These are phyloP conservation scores for Drosophila carrolli DNA, from an alignment of 1,140 invertebrate genomes.

Conservation along the genomic window DNA sequence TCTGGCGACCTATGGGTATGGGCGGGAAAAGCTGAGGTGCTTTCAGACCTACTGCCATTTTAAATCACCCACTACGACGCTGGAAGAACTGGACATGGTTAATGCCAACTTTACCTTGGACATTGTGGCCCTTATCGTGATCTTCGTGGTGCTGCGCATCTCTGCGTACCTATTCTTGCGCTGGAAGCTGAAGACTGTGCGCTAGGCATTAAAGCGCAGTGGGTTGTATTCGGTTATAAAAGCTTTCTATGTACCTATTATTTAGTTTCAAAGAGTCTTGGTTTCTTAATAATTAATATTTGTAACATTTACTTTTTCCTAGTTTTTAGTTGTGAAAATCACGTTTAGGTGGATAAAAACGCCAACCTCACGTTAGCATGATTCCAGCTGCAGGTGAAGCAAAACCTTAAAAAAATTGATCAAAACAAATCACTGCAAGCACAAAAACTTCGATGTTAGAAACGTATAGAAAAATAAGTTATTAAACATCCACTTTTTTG, in stretches of 20 bases:
- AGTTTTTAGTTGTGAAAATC: conserved; percentile 33
- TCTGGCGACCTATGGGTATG: conserved; percentile 96
- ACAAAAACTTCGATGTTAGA: conserved; percentile 33
- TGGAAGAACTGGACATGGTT: conserved; percentile 95
- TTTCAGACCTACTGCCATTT: conserved; percentile 94
- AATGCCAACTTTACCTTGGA: conserved; percentile 91
- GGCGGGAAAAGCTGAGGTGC: conserved; percentile 92
- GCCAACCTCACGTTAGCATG: background rate
- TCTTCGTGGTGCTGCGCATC: conserved; percentile 94
- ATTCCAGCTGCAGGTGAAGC: conserved; percentile 20
- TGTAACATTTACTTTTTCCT: conserved; percentile 32
- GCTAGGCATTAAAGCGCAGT: conserved; percentile 85
- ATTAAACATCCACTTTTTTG: conserved; percentile 26
- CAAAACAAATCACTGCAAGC: conserved; percentile 36
- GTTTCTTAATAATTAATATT: conserved; percentile 23
- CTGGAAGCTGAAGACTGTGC: conserved; percentile 92
- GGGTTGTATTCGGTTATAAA: conserved; percentile 61
- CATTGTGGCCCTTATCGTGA: conserved; percentile 93
- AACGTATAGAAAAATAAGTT: conserved; percentile 36
- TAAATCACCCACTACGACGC: conserved; percentile 93
- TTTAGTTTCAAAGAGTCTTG: conserved; percentile 44
- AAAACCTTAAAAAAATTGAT: conserved; percentile 22
- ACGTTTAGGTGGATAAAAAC: conserved; percentile 21
- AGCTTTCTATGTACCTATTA: conserved; percentile 63
- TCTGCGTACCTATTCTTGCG: conserved; percentile 96